These are phyloP conservation scores for Python bivittatus DNA, from an alignment of 2,113 vertebrate genomes.

Conservation along the genomic window DNA sequence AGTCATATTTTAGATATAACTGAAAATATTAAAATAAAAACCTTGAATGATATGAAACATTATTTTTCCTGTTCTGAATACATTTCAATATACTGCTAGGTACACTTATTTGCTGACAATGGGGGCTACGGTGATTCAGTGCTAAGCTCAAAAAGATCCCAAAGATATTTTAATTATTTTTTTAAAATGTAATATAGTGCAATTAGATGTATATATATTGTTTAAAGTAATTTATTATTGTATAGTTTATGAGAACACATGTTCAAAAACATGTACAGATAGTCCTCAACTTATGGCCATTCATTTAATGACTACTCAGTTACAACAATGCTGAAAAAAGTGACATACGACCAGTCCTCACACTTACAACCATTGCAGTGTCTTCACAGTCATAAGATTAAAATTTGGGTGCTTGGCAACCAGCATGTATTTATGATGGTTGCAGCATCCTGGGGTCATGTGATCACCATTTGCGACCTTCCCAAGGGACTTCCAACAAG, in stretches of 20 bases:
- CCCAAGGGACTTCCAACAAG: too few relatives aligned
- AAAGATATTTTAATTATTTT: background rate
- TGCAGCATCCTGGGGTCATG: too few relatives aligned
- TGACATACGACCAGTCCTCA: too few relatives aligned
- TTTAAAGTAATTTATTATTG: background rate
- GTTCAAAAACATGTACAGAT: background rate
- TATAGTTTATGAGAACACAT: background rate
- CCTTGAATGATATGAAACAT: background rate
- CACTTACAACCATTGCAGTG: too few relatives aligned
- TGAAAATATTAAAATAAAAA: background rate
- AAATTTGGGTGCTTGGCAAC: too few relatives aligned
- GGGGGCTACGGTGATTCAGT: background rate
- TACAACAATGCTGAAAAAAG: too few relatives aligned
- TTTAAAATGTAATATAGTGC: background rate
- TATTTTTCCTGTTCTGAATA: background rate
- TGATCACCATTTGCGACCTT: too few relatives aligned
- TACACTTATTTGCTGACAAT: background rate
- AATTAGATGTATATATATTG: background rate
- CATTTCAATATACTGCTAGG: background rate
- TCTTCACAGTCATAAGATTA: too few relatives aligned
- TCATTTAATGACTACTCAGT: too few relatives aligned
- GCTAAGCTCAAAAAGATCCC: background rate
- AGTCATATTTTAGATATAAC: background rate
- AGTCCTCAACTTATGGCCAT: too few relatives aligned
- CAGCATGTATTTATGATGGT: too few relatives aligned